Base-by-base conservation (phyloP, 2,888 invertebrate species). In the Dynastes grantii region DNA sequence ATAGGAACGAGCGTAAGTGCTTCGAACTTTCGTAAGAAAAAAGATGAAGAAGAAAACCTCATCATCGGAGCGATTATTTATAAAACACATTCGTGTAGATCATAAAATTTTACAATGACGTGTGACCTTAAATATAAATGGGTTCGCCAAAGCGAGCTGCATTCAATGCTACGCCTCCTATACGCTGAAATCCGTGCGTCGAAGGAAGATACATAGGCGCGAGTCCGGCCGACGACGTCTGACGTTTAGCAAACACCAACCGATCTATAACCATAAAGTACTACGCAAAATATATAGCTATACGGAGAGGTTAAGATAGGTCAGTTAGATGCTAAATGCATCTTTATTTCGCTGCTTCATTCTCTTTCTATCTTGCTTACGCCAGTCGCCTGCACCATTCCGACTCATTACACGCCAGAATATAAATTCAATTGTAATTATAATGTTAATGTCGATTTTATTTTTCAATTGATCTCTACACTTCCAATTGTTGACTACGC, bases 101-200 rank as follows among this genome's bases (percentile, higher is more conserved):
- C 79, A 81, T 81, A 81, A 81, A 81, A 79, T 75, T 80, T 81
- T 79, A 79, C 78, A 76, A 64, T 78, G 81, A 81, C 79, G 81
- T 81, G 76, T 76, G 81, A 81, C 78, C 79, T 79, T 81, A 81
- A 79, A 78, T 80, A 76, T 79, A 79, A 79, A 76, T 79, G 76
- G 49, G 51, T 68, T 67, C 29, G 61, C 71, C 40, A 29, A 75
- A 40, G 51, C 22, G n/a, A 1, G 55, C 13, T 53, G 9, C 40
- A 32, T n/a, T 22, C 27, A 49, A 67, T 37, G 53, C 75, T 51
- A 78, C 78, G 78, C 70, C 40, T 13, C 32, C 68, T 22, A 5
- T 45, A 55, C 71, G 29, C 27, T 27, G 51, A 49, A 13, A 61
- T 53, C 49, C 11, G 45, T 67, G 53, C 22, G 73, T 65, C 3